These are phyloP conservation scores for Deilephila elpenor DNA, from an alignment of 2,888 invertebrate genomes.

Conservation along the genomic window DNA sequence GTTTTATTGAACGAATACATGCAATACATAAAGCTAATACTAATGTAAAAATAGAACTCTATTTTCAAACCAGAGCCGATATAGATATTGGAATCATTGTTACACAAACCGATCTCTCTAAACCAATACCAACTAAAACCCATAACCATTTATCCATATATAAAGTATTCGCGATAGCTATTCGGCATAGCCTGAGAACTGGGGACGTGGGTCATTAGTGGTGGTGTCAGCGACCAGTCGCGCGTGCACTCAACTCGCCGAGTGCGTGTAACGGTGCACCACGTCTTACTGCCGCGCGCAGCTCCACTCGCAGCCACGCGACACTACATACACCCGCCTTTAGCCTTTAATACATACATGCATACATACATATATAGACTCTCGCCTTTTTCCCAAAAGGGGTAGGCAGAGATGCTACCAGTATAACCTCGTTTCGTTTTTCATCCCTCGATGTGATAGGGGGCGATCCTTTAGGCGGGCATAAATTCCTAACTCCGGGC, in stretches of 20 bases:
- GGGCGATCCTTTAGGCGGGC: too few species aligned
- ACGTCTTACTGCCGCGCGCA: constrained; percentile 54
- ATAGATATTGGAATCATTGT: not conserved
- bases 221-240: constrained; percentile 79
- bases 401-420: too few species aligned
- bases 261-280: constrained; percentile 78
- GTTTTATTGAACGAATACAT: too few species aligned
- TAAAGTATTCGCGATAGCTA: constrained; percentile 32
- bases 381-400: too few species aligned
- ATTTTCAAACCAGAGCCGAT: not conserved
- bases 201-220: constrained; percentile 58
- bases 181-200: constrained; percentile 42
- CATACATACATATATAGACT: too few species aligned
- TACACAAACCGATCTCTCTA: not conserved
- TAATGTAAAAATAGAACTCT: too few species aligned
- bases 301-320: constrained; percentile 51
- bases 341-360: not conserved
- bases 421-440: too few species aligned
- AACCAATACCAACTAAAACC: not conserved
- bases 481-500: too few species aligned
- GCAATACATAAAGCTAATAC: too few species aligned
- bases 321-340: not conserved
- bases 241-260: constrained; percentile 78
- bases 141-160: not conserved
- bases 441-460: too few species aligned